A percentile compares a stretch with the other conserved stretches of the same genome.
Conservation (phyloP, 2,797 vertebrate species). For the Lepilemur septentrionalis region DNA sequence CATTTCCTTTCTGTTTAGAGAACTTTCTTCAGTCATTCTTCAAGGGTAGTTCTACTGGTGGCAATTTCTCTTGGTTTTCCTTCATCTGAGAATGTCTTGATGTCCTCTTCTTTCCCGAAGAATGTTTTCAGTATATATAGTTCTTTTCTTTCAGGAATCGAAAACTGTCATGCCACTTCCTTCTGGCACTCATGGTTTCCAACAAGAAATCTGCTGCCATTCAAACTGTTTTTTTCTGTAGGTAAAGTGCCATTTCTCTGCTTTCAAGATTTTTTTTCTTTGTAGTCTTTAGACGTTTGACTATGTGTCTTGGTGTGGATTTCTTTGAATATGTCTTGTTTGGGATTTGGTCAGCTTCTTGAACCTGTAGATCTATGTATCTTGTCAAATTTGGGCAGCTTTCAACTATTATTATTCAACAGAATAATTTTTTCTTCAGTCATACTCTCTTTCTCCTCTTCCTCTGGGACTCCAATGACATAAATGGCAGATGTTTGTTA, state of each 20-base stretch:
- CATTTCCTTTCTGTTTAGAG: neutral
- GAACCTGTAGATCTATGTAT: neutral
- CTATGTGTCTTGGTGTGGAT: neutral
- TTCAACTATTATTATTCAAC: neutral
- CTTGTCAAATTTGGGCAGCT: neutral
- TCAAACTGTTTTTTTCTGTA: neutral
- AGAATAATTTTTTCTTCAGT: neutral
- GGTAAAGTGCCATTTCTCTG: neutral
- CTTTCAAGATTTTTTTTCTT: neutral
- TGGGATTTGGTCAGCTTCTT: neutral
- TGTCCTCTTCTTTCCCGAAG: neutral
- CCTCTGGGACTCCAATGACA: neutral
- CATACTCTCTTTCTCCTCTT: neutral
- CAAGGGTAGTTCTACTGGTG: neutral
- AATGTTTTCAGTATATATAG: neutral
- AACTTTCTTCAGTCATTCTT: neutral
- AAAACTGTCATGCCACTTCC: neutral
- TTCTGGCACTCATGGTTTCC: neutral
- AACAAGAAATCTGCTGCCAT: neutral
- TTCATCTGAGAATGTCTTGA: neutral
- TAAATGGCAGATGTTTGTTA: neutral
- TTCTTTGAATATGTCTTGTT: neutral
- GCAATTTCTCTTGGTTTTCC: neutral
- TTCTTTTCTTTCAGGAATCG: neutral
- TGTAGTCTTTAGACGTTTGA: neutral